These are phyloP conservation scores for Sphyrna mokarran DNA, from an alignment of 2,113 vertebrate species.

Conservation along the genomic window DNA sequence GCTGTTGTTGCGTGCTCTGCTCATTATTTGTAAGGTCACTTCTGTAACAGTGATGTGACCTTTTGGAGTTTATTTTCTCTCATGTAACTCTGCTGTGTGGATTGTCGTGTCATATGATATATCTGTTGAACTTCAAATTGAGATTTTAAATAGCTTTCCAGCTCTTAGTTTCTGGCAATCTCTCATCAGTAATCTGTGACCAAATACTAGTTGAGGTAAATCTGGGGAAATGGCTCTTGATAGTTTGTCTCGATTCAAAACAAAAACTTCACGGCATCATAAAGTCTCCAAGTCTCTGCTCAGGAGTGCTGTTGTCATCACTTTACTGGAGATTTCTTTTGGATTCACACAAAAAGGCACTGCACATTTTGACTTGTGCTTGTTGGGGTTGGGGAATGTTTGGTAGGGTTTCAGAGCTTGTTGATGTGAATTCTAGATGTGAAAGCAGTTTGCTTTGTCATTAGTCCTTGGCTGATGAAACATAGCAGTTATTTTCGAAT, in stretches of 20 bases:
- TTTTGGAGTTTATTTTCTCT: constrained; percentile 74
- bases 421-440: background rate
- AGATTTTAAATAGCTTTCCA: background rate
- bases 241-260: background rate
- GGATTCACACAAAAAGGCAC: background rate
- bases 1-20: constrained; percentile 67
- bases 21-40: constrained; percentile 73
- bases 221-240: background rate
- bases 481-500: background rate
- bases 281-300: background rate
- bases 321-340: background rate
- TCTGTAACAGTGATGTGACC: constrained; percentile 72
- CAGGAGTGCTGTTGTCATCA: background rate
- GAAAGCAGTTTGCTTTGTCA: background rate
- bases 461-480: background rate
- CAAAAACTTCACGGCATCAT: background rate
- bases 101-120: background rate
- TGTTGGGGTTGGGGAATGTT: background rate
- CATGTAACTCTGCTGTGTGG: constrained; percentile 57
- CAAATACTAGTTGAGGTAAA: background rate
- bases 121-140: background rate
- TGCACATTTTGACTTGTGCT: background rate
- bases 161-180: background rate
- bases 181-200: background rate
- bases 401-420: background rate